A percentile compares a stretch with the other conserved stretches of the same genome.
These are phyloP conservation scores for Callosobruchus maculatus DNA, from an alignment of 2,888 invertebrate genomes.

Conservation along the genomic window DNA sequence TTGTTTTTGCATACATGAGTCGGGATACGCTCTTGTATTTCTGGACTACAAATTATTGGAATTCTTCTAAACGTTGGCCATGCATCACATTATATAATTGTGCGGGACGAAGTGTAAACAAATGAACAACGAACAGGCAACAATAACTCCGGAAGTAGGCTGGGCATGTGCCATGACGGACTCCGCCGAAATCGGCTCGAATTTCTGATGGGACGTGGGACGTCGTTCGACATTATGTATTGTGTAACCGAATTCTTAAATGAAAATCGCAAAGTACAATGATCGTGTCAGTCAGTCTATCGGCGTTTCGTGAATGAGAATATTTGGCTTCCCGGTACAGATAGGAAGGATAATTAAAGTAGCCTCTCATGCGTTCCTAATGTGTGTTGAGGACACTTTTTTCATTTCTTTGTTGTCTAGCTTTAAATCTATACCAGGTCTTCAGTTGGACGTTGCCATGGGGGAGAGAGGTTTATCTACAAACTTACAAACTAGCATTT, in stretches of 20 bases:
- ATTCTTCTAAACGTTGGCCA: too few relatives aligned
- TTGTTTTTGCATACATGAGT: too few relatives aligned
- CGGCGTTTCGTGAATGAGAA: background rate
- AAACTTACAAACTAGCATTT: too few relatives aligned
- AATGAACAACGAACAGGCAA: background rate
- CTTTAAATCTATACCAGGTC: too few relatives aligned
- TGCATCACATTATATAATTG: background rate
- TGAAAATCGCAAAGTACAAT: background rate
- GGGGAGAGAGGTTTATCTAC: too few relatives aligned
- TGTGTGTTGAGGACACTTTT: background rate
- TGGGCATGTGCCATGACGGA: background rate
- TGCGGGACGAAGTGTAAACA: background rate
- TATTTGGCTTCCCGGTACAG: background rate
- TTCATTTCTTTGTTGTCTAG: too few relatives aligned
- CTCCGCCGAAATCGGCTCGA: background rate
- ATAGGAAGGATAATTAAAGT: background rate
- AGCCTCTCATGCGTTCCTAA: background rate
- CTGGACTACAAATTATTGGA: too few relatives aligned
- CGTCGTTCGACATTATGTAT: background rate
- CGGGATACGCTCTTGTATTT: too few relatives aligned
- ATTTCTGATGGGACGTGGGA: background rate
- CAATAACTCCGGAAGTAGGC: background rate
- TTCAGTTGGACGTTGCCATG: too few relatives aligned
- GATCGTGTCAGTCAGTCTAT: background rate
- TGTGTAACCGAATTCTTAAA: background rate